Conservation (phyloP, 2,888 invertebrate species). For the Brenthis hecate region DNA sequence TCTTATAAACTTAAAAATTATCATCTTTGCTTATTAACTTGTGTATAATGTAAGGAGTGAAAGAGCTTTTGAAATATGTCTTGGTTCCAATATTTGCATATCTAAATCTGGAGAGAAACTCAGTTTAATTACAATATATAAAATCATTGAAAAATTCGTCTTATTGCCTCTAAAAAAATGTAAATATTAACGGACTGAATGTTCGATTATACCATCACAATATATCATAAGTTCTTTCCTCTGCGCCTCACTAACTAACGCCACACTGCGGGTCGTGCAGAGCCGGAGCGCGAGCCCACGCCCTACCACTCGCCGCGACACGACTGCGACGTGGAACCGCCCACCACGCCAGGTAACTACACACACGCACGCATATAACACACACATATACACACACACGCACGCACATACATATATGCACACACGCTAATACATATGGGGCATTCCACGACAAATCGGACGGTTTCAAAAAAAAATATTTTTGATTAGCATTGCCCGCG, state of each 20-base stretch:
- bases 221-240: background rate
- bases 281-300: constrained; percentile 53
- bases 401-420: background rate
- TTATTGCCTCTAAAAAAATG: too few species aligned
- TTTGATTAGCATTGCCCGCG: too few species aligned
- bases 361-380: background rate
- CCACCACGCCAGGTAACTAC: constrained; percentile 69
- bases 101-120: too few species aligned
- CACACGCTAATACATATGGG: background rate
- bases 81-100: background rate
- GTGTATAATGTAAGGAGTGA: constrained; percentile 1
- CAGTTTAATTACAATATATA: background rate
- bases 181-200: too few species aligned
- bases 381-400: background rate
- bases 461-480: too few species aligned
- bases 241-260: constrained; percentile 6
- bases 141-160: background rate
- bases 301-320: constrained; percentile 55
- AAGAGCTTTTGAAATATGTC: constrained; percentile 12
- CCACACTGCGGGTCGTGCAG: constrained; percentile 45
- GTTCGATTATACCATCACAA: background rate
- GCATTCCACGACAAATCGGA: too few species aligned
- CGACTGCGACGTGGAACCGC: constrained; percentile 61
- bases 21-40: constrained; percentile 29
- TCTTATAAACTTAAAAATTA: background rate